Evolutionary conservation across 2,888 invertebrate species (phyloP), one percentile per base, ranked within the genome.

Genomic region (Scelioninae gen. 1): DNA sequence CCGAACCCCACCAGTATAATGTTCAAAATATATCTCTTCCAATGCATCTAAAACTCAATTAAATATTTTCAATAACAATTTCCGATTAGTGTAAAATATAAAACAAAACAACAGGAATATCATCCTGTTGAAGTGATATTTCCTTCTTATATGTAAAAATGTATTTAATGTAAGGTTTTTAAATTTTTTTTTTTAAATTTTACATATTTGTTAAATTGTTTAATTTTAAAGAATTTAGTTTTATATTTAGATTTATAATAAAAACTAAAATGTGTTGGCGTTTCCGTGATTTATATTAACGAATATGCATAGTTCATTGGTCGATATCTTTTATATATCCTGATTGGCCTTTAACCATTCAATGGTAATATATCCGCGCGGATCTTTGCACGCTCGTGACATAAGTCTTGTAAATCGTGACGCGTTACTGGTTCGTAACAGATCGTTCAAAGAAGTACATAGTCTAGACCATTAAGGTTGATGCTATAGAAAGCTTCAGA

Each of bases 331-430:
- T 74, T 38, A 74, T 65, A 74, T 40, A 77, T 71, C 77, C 77
- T 77, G 77, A 84, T 77, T 84, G 80, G 77, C 77, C 69, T 83
- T 84, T 84, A 81, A 69, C 74, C 56, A 81, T 84, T 84, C 80
- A 81, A 84, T 74, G 83, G 77, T 77, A 84, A 84, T 84, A 83
- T 80, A 83, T 82, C 82, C 68, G 77, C 72, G 72, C 8, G 68
- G 77, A 82, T 82, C 77, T 82, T 77, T 72, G 77, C 77, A 78
- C 82, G 82, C 82, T 78, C 82, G 82, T 82, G 75, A 78, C 82
- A 69, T 71, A 82, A 82, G 82, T 78, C 82, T 75, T 78, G 82
- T 62, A 45, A 78, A 82, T 82, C 82, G 82, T 82, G 82, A 82
- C 82, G 63, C 68, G 82, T 72, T 82, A 68, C 77, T 77, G 63